phyloP scores from a whole-genome alignment of 2,888 invertebrate species.

The Fragum fragum region DNA sequence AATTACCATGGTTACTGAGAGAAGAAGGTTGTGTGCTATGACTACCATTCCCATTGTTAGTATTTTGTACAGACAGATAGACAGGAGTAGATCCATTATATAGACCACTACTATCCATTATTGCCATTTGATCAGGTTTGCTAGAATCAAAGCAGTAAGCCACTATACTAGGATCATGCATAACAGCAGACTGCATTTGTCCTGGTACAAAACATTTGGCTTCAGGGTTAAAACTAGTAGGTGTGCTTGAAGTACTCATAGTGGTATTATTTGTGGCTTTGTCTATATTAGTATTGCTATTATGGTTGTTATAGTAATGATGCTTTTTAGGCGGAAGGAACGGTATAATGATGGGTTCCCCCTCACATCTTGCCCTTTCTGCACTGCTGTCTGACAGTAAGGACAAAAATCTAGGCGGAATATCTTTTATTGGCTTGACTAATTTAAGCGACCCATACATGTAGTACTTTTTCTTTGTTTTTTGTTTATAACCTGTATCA shows the following conservation, averaged over 20 bases:
- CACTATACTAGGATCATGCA: conserved; percentile 64
- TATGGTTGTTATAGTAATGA: conserved; percentile 32
- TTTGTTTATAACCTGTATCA: conserved; percentile 62
- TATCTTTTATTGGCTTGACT: conserved; percentile 84
- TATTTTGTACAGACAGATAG: conserved; percentile 27
- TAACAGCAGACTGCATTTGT: conserved; percentile 32
- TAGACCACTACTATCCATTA: not conserved
- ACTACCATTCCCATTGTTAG: conserved; percentile 45
- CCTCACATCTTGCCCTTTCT: conserved; percentile 81
- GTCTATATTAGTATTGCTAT: conserved; percentile 4
- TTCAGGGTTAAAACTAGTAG: conserved; percentile 69
- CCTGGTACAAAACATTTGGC: conserved; percentile 76
- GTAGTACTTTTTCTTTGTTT: conserved; percentile 79
- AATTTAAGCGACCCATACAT: conserved; percentile 83
- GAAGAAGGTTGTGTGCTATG: conserved; percentile 25
- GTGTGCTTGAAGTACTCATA: not conserved
- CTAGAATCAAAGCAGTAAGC: conserved; percentile 46
- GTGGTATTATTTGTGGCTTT: not conserved
- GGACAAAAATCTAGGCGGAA: conserved; percentile 82
- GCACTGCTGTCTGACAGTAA: conserved; percentile 78
- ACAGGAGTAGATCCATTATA: conserved; percentile 16
- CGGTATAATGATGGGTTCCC: conserved; percentile 81
- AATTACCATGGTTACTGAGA: conserved; percentile 45
- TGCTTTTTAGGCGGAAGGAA: conserved; percentile 60
- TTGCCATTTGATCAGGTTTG: conserved; percentile 7